Conservation (phyloP, 2,888 invertebrate genomes). For the Drosophila anomelani region DNA sequence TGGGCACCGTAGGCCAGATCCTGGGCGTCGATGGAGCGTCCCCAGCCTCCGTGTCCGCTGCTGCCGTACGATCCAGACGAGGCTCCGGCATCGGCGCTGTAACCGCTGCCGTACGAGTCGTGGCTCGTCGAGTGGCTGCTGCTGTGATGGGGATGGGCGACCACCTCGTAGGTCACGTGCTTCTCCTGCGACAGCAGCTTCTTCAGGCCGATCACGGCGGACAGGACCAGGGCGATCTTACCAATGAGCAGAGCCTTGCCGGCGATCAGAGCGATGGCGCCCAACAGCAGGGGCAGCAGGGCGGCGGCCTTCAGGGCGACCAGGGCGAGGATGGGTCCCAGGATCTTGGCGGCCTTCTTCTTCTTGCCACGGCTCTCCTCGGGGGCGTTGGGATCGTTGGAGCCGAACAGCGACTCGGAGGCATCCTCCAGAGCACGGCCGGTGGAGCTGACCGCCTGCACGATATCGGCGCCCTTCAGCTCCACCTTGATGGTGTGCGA, state of each 20-base stretch:
- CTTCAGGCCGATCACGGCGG: slow-evolving; percentile 93
- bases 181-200: slow-evolving; percentile 92
- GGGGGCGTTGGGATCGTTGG: slow-evolving; percentile 85
- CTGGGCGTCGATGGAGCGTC: slow-evolving; percentile 90
- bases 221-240: slow-evolving; percentile 93
- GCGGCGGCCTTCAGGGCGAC: slow-evolving; percentile 92
- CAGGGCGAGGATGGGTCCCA: slow-evolving; percentile 91
- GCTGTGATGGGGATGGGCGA: slow-evolving; percentile 93
- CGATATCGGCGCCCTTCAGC: slow-evolving; percentile 93
- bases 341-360: slow-evolving; percentile 91
- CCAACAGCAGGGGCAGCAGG: slow-evolving; percentile 91
- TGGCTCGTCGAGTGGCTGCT: slow-evolving; percentile 89
- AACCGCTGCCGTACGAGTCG: slow-evolving; percentile 87
- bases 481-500: slow-evolving; percentile 93
- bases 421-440: slow-evolving; percentile 92
- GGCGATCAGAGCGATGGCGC: slow-evolving; percentile 93
- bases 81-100: slow-evolving; percentile 86
- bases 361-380: slow-evolving; percentile 92
- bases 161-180: slow-evolving; percentile 94
- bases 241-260: slow-evolving; percentile 94
- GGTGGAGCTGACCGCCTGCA: slow-evolving; percentile 91
- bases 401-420: slow-evolving; percentile 87
- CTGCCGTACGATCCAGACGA: slow-evolving; percentile 88
- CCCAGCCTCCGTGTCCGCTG: slow-evolving; percentile 90
- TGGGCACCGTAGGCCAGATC: slow-evolving; percentile 92